Evolutionary conservation across 2,888 invertebrate genomes (phyloP).

Genomic region (Norana najaformis): DNA sequence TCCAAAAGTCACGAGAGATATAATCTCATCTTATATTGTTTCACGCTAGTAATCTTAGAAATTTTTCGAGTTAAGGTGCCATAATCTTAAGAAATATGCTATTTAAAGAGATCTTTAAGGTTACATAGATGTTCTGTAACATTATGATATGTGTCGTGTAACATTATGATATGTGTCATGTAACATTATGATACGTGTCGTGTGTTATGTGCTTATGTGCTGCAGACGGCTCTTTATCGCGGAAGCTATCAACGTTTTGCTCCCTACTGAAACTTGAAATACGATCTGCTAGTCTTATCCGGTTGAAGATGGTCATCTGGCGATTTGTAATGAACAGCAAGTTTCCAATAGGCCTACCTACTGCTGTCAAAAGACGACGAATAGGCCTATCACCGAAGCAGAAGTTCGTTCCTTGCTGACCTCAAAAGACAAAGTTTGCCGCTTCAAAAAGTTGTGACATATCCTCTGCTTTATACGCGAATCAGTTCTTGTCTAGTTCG

Average conservation of each 20-base stretch:
- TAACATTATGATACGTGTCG: neutral
- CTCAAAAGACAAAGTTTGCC: neutral
- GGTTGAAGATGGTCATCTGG: neutral
- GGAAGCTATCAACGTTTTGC: slow-evolving; percentile 13
- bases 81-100: no score
- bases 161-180: neutral
- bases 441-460: no score
- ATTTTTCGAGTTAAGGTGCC: no score
- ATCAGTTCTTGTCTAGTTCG: neutral
- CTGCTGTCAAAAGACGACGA: neutral
- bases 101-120: no score
- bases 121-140: no score
- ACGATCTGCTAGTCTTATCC: neutral
- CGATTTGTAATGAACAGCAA: neutral
- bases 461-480: neutral
- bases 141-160: neutral
- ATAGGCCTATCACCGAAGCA: neutral
- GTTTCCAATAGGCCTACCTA: neutral
- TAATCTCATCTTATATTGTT: no score
- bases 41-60: no score
- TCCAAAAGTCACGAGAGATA: no score
- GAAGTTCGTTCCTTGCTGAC: neutral
- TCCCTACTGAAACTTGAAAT: slow-evolving; percentile 1
- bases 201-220: neutral
- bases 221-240: neutral